Conservation (phyloP, 2,888 invertebrate genomes). For the Erynnis tages region DNA sequence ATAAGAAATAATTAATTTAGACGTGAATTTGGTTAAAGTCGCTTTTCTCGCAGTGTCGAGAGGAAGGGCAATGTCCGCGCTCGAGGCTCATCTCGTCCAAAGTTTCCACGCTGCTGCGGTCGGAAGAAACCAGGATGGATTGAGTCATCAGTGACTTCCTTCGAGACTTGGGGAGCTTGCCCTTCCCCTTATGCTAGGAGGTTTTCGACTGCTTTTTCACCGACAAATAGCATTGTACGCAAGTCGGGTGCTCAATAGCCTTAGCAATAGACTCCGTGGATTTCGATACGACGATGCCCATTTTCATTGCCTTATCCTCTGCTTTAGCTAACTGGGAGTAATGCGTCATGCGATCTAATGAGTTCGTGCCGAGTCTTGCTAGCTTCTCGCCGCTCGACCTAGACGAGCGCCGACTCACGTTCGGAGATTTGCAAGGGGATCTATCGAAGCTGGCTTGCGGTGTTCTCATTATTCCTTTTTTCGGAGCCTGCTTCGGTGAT, state of each 20-base stretch:
- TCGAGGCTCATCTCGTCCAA: constrained; percentile 58
- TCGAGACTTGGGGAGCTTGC: constrained; percentile 82
- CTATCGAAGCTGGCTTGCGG: constrained; percentile 76
- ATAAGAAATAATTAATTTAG: constrained; percentile 48
- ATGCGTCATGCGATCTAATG: constrained; percentile 72
- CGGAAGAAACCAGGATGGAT: constrained; percentile 64
- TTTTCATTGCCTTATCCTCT: constrained; percentile 75
- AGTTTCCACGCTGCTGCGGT: constrained; percentile 73
- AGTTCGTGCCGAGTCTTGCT: constrained; percentile 73
- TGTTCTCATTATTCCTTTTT: constrained; percentile 77
- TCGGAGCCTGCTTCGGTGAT: constrained; percentile 74
- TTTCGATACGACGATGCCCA: constrained; percentile 80
- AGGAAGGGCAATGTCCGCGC: constrained; percentile 60
- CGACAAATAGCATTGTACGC: constrained; percentile 87
- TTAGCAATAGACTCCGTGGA: constrained; percentile 79
- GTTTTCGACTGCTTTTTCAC: constrained; percentile 81
- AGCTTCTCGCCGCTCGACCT: constrained; percentile 69
- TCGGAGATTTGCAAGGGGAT: constrained; percentile 72
- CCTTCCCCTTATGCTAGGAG: constrained; percentile 85
- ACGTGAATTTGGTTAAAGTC: constrained; percentile 83
- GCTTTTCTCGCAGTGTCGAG: constrained; percentile 51
- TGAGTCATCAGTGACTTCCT: constrained; percentile 62
- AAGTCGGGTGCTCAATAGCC: constrained; percentile 85
- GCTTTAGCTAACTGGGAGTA: constrained; percentile 76
- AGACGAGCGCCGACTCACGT: constrained; percentile 67